Evolutionary conservation across 2,888 invertebrate species (phyloP).

Genomic region (Metellina segmentata): DNA sequence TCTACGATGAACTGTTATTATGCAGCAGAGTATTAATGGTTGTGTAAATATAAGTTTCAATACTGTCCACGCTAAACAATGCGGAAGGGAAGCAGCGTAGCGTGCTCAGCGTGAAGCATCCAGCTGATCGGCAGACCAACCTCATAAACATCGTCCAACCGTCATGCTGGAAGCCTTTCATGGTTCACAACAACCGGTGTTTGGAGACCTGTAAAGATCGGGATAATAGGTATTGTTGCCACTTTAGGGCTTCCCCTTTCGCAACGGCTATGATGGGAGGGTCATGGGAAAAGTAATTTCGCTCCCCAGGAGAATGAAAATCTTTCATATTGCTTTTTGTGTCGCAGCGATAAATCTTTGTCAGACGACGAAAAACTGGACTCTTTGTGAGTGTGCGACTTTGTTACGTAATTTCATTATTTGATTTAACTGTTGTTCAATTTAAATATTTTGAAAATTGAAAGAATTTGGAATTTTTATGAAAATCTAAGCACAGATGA

Average conservation of each 20-base stretch:
- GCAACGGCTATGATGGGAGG: too few species aligned
- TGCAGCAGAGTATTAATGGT: not conserved
- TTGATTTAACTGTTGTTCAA: too few species aligned
- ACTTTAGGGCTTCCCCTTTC: constrained; percentile 34
- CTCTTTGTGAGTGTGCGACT: too few species aligned
- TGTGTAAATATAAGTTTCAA: not conserved
- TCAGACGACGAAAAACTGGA: not conserved
- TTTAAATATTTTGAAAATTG: too few species aligned
- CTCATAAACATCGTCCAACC: not conserved
- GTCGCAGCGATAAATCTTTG: not conserved
- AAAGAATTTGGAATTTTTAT: too few species aligned
- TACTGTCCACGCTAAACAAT: not conserved
- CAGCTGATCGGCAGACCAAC: not conserved
- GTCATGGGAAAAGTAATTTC: not conserved
- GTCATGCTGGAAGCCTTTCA: constrained; percentile 31
- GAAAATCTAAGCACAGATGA: too few species aligned
- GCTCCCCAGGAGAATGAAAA: not conserved
- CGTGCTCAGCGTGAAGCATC: too few species aligned
- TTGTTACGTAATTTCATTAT: too few species aligned
- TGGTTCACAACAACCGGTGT: constrained; percentile 14
- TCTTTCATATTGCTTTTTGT: not conserved
- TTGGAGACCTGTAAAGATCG: constrained; percentile 43
- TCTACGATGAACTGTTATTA: too few species aligned
- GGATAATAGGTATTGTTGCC: constrained; percentile 34
- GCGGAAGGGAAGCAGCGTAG: too few species aligned